Evolutionary conservation across 1,140 invertebrate species (phyloP), one percentile per base, ranked within the genome.

Genomic region (Apis laboriosa): DNA sequence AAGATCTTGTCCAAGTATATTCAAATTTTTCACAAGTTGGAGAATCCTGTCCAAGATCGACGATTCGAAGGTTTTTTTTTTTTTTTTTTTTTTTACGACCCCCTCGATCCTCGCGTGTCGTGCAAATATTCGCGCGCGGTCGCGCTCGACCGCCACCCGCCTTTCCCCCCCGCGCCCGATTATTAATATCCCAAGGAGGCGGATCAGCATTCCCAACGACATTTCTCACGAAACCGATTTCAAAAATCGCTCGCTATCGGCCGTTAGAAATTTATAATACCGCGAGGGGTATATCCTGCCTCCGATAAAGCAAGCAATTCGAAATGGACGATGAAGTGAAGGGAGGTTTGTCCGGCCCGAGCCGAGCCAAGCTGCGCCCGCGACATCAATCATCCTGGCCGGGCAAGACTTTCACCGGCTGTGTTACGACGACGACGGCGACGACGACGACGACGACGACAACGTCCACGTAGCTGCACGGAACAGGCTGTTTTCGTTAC

Each of bases 321-420:
- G 64, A 85, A 75, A 60, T 49, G 51, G 76, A 61, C 86, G 79
- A 85, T 82, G 71, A 83, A 88, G 87, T 88, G 87, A 88, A 88
- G 86, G 87, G 87, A 88, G 86, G 86, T 85, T 88, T 88, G 86
- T 80, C 68, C 79, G 55, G 78, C 34, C 34, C 34, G 34, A n/a
- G n/a, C 55, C 71, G 77, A 55, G 80, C 70, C 86, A 61, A 64
- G 79, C 81, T 84, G 67, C 79, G 72, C 82, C 78, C 64, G 80
- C 81, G 86, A 86, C 86, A 88, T 88, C 86, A 88, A 88, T 88
- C 87, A 88, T 88, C 86, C 84, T 80, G 87, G 84, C 63, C 64
- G 63, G 67, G 75, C 82, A 68, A 76, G 82, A 90, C 87, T 90
- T 90, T 87, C 86, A 88, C 88, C 83, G 75, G 72, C 75, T 66